A percentile compares a stretch with the other conserved stretches of the same genome.
Conservation (phyloP, 2,888 invertebrate genomes). For the Branchipolynoe longqiensis region DNA sequence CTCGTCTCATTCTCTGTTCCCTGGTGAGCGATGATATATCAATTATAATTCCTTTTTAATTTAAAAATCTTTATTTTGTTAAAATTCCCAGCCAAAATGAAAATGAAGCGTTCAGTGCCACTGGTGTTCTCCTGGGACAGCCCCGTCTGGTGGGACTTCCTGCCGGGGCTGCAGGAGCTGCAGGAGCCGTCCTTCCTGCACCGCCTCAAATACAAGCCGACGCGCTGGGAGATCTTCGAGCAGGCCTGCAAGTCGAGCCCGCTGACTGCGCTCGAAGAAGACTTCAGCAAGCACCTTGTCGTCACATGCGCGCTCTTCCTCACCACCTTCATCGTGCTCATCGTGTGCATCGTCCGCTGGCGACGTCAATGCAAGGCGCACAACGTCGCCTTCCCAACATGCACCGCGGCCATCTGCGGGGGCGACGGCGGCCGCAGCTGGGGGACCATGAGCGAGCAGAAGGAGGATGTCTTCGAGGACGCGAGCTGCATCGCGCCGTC, state of each 20-base stretch:
- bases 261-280: not conserved
- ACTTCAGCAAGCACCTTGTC: not conserved
- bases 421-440: not conserved
- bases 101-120: not conserved
- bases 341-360: not conserved
- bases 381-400: not conserved
- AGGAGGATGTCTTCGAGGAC: not conserved
- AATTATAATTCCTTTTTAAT: not conserved
- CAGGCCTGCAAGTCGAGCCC: not conserved
- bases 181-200: not conserved
- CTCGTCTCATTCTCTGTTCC: too few species aligned
- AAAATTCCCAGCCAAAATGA: not conserved
- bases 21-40: not conserved
- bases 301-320: not conserved
- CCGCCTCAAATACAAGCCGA: not conserved
- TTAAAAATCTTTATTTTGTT: not conserved
- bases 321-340: not conserved
- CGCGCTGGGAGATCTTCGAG: too few species aligned
- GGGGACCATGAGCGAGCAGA: not conserved
- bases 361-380: not conserved
- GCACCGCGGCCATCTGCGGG: not conserved
- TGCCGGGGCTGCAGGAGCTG: not conserved
- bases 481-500: too few species aligned
- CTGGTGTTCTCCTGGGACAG: not conserved
- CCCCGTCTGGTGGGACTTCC: slow-evolving; percentile 22